Conservation (phyloP, 2,888 invertebrate species). For the Aproaerema taeniolella region DNA sequence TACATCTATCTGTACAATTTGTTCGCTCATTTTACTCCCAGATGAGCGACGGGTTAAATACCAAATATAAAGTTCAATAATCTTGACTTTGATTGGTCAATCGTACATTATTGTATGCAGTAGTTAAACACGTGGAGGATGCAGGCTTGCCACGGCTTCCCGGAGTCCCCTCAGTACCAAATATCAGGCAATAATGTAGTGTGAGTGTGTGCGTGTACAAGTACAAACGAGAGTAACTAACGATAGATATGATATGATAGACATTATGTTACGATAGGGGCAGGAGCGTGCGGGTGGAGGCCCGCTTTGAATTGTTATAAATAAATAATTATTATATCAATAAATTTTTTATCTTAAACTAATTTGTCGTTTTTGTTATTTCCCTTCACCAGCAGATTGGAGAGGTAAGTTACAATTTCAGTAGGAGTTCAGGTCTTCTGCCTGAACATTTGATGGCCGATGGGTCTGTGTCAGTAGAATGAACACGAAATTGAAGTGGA, state of each 20-base stretch:
- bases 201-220: constrained; percentile 38
- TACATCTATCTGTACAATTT: no score
- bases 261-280: constrained; percentile 29
- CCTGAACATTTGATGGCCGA: no score
- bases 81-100: no score
- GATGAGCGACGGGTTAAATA: no score
- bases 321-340: constrained; percentile 71
- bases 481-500: no score
- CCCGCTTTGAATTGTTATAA: constrained; percentile 63
- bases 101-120: no score
- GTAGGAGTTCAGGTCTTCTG: no score
- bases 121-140: no score
- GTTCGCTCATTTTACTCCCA: no score
- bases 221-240: constrained; percentile 35
- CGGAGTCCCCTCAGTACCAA: constrained; percentile 35
- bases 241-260: constrained; percentile 6
- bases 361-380: constrained; percentile 1
- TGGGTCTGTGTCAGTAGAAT: no score
- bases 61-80: no score
- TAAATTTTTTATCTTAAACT: constrained; percentile 48
- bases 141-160: constrained; percentile 21
- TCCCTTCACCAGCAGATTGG: neutral
- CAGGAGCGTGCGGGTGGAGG: constrained; percentile 27
- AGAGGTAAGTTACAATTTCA: no score
- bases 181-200: constrained; percentile 39